Conservation (phyloP, 2,888 invertebrate genomes). For the Apamea monoglypha region DNA sequence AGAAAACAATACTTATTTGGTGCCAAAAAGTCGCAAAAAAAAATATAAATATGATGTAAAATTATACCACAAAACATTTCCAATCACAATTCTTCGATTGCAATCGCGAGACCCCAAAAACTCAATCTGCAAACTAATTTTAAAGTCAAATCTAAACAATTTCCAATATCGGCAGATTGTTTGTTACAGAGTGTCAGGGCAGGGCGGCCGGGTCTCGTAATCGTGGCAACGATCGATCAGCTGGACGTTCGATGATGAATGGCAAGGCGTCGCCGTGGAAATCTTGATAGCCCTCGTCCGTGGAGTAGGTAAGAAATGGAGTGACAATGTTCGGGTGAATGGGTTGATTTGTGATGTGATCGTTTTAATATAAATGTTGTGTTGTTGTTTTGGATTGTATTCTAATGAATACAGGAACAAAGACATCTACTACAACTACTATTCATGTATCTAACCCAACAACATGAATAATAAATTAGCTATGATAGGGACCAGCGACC, state of each 20-base stretch:
- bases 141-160: conserved; percentile 60
- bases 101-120: conserved; percentile 33
- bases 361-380: neutral
- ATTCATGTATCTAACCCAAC: neutral
- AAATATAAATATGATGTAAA: conserved; percentile 22
- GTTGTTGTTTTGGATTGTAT: neutral
- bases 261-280: conserved; percentile 69
- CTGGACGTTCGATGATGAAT: conserved; percentile 77
- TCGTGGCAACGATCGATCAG: conserved; percentile 77
- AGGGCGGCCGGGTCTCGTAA: conserved; percentile 53
- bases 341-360: conserved; percentile 12
- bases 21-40: neutral
- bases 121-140: conserved; percentile 50
- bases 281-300: conserved; percentile 71
- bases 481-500: neutral
- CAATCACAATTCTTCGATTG: conserved; percentile 29
- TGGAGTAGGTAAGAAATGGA: conserved; percentile 35
- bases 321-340: conserved; percentile 30
- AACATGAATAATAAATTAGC: neutral
- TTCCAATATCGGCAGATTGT: conserved; percentile 59
- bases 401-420: neutral
- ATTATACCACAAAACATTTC: conserved; percentile 23
- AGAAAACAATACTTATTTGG: neutral
- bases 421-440: neutral
- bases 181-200: conserved; percentile 59